A percentile compares a stretch with the other conserved stretches of the same genome.
These are phyloP conservation scores for Aphelocoma californica DNA, from an alignment of 2,797 vertebrate genomes.

Conservation along the genomic window DNA sequence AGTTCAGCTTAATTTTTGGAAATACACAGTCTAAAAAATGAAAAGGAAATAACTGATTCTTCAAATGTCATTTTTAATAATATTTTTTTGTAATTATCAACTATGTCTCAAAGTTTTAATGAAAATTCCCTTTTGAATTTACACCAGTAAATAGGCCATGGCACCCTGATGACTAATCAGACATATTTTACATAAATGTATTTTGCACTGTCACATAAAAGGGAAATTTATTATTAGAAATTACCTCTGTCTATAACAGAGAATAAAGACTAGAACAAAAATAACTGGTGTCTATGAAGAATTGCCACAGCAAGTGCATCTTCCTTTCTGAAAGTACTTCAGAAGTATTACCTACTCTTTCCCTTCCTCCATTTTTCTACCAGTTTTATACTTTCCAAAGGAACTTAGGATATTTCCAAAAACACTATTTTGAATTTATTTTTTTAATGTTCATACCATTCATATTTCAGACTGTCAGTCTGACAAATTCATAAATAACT, in stretches of 20 bases:
- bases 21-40: background rate
- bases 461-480: background rate
- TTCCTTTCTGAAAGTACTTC: background rate
- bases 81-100: background rate
- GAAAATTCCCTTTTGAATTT: background rate
- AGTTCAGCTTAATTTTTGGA: background rate
- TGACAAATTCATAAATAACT: background rate
- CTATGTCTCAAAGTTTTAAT: background rate
- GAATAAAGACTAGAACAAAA: background rate
- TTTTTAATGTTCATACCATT: background rate
- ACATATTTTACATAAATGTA: background rate
- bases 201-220: background rate
- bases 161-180: background rate
- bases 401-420: background rate
- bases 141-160: background rate
- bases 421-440: rapidly evolving
- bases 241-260: background rate
- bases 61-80: background rate
- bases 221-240: background rate
- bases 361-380: background rate
- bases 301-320: background rate
- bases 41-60: background rate
- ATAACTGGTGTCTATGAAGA: background rate
- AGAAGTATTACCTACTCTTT: background rate
- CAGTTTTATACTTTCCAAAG: background rate